Base-by-base conservation (phyloP, 1,140 invertebrate genomes). In the Calephelis virginiensis region DNA sequence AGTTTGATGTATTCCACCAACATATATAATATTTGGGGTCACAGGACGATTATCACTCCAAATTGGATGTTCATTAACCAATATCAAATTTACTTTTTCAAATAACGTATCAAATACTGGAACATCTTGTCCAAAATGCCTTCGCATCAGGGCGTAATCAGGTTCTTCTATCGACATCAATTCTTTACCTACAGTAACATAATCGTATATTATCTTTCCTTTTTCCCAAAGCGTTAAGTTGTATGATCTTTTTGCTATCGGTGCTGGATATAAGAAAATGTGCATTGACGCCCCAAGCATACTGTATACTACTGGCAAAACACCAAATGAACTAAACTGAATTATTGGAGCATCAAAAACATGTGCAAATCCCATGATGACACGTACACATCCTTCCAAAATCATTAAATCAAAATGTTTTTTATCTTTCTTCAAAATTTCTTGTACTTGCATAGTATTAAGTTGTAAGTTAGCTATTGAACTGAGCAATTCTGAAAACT, bases 1-100 rank as follows among this genome's bases (percentile, higher is more conserved):
- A 68, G 77, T 82, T 46, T 85, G 75, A 74, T 93, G 92, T 40
- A 92, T 73, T 5, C 92, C 91, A 46, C 86, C 90, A 56, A 93
- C 78, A 67, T 89, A 77, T 10, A 92, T 72, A 6, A 92, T 82
- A 64, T 72, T 81, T 1, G 92, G 91, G 43, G 88, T 79, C 6
- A 86, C 68, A 4, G 93, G 87, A 38, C 87, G 80, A 60, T 86
- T 28, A 28, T 28, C 28, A 28, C 28, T 28, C 28, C 28, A 28
- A 28, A 28, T 28, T 28, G 28, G 28, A 84, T 93, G 85, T 10
- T 78, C 77, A 74, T 92, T 93, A 0, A 92, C 60, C 67, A 95
- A 91, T n/a, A 94, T 50, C 74, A 95, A 74, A 61, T 91, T 91
- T 0, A 92, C 76, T 75, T 92, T 92, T 56, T 80, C 78, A 45